These are phyloP conservation scores for Elachura formosa DNA, from an alignment of 2,113 vertebrate genomes.

Conservation along the genomic window DNA sequence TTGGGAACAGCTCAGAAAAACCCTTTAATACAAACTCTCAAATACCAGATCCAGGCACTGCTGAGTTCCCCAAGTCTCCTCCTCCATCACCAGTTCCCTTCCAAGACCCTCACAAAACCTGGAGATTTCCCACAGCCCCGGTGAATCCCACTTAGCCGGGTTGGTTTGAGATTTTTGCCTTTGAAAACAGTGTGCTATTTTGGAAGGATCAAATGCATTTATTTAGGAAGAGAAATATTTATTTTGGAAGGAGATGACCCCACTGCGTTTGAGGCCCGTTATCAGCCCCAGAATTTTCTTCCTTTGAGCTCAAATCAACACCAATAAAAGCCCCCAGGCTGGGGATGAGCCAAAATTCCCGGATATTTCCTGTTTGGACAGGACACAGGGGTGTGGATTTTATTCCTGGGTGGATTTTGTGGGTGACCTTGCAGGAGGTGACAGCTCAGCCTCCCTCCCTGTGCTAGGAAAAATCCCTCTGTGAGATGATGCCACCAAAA, in stretches of 20 bases:
- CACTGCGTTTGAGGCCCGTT: not conserved
- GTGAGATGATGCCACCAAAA: too few species aligned
- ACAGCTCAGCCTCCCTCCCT: too few species aligned
- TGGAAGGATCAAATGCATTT: too few species aligned
- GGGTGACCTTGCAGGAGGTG: too few species aligned
- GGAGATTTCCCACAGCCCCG: not conserved
- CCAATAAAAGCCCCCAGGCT: not conserved
- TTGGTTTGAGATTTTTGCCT: not conserved
- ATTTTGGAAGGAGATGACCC: not conserved
- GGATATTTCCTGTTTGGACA: not conserved
- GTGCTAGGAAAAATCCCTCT: too few species aligned
- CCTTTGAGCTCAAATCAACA: not conserved
- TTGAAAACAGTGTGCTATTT: too few species aligned
- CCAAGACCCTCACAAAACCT: not conserved
- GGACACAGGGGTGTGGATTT: not conserved
- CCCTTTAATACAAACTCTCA: not conserved
- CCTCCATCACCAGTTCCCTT: not conserved
- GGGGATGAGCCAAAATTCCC: fast-evolving
- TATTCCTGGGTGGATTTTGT: too few species aligned
- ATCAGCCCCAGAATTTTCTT: not conserved
- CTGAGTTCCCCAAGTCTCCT: not conserved
- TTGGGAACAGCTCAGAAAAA: not conserved
- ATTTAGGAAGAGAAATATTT: too few species aligned
- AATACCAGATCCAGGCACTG: not conserved
- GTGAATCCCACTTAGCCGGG: fast-evolving